These are phyloP conservation scores for Ceratina calcarata DNA, from an alignment of 1,140 invertebrate genomes.

Conservation along the genomic window DNA sequence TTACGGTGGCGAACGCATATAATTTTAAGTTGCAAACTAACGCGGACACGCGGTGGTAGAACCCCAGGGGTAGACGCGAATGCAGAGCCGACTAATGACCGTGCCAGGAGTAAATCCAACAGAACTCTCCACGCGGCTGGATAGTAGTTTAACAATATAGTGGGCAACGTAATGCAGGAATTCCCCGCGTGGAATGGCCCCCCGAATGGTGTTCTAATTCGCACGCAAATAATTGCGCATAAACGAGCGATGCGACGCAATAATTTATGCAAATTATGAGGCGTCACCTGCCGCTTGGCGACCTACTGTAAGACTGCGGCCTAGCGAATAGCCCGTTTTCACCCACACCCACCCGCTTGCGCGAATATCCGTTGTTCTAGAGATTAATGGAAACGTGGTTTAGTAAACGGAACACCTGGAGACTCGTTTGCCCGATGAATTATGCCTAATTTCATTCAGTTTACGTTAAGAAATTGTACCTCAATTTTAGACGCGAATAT, in stretches of 20 bases:
- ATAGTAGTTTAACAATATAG: conserved; percentile 47
- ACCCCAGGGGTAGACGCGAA: conserved; percentile 13
- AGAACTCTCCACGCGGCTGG: conserved; percentile 28
- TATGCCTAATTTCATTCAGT: background rate
- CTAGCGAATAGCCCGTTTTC: background rate
- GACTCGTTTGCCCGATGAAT: background rate
- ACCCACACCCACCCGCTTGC: background rate
- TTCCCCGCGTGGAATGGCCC: conserved; percentile 13
- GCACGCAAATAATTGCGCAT: conserved; percentile 26
- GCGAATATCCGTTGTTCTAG: background rate
- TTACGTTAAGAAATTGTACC: background rate
- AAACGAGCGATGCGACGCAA: conserved; percentile 26
- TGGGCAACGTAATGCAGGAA: conserved; percentile 28
- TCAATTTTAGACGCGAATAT: too few relatives aligned
- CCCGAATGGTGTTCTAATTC: conserved; percentile 31
- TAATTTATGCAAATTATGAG: conserved; percentile 37
- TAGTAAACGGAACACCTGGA: background rate
- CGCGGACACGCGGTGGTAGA: background rate
- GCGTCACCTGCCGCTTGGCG: background rate
- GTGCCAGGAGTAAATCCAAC: conserved; percentile 41
- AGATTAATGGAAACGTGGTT: background rate
- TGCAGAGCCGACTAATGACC: conserved; percentile 38
- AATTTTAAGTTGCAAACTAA: conserved; percentile 30
- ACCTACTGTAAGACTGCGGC: background rate
- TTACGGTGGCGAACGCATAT: background rate